A percentile compares a stretch with the other conserved stretches of the same genome.
These are phyloP conservation scores for Synaphobranchus kaupii DNA, from an alignment of 2,797 vertebrate genomes.

Conservation along the genomic window DNA sequence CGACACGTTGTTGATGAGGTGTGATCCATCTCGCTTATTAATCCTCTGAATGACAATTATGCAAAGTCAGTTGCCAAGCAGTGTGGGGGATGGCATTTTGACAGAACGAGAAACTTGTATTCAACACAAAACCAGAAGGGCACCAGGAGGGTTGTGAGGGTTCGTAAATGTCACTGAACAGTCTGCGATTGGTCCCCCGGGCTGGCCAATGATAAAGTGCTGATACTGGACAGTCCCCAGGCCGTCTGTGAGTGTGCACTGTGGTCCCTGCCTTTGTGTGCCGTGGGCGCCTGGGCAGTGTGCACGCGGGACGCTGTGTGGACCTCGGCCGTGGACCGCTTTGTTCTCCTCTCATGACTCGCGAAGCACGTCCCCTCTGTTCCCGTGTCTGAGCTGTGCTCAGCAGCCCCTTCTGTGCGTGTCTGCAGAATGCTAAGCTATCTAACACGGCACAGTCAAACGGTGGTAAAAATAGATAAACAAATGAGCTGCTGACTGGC, in stretches of 20 bases:
- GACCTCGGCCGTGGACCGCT: background rate
- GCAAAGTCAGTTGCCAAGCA: background rate
- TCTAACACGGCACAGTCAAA: background rate
- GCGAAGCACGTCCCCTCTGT: background rate
- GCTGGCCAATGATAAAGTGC: background rate
- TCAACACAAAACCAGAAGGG: background rate
- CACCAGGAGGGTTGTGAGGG: too few relatives aligned
- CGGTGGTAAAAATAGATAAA: background rate
- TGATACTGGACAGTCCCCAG: background rate
- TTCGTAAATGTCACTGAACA: background rate
- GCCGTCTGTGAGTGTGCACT: background rate
- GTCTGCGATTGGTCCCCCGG: background rate
- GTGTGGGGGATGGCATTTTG: background rate
- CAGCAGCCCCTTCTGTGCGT: background rate
- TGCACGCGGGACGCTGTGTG: background rate
- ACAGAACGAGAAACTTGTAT: background rate
- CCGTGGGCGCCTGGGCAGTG: background rate
- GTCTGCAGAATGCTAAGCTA: background rate
- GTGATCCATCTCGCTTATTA: background rate
- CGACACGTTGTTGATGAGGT: background rate
- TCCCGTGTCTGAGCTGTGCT: background rate
- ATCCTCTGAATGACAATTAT: background rate
- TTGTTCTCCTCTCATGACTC: background rate
- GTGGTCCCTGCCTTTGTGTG: background rate
- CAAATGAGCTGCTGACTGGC: background rate